A percentile compares a stretch with the other conserved stretches of the same genome.
Evolutionary conservation across 2,113 vertebrate genomes (phyloP).

Genomic region (Rhineura floridana): DNA sequence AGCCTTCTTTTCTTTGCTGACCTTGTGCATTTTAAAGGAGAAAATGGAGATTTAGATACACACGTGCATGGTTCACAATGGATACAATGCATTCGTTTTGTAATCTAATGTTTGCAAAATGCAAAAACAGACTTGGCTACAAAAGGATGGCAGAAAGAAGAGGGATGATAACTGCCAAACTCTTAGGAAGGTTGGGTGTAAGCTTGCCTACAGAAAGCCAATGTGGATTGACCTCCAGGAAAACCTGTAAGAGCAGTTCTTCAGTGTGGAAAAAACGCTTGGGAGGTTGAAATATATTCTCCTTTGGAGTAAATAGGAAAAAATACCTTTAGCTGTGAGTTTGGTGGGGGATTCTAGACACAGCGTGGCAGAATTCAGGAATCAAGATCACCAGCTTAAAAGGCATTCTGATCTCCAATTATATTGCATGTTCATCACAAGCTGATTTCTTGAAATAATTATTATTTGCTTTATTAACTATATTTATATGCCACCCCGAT

Average conservation of each 20-base stretch:
- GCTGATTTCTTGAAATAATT: background rate
- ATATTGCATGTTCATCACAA: background rate
- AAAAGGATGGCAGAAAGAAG: background rate
- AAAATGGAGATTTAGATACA: background rate
- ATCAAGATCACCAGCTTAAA: background rate
- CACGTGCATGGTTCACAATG: background rate
- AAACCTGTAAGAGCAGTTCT: background rate
- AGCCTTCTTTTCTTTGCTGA: background rate
- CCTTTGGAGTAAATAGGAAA: background rate
- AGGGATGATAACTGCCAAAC: background rate
- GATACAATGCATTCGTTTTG: background rate
- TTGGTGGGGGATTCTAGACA: background rate
- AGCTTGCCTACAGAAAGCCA: background rate
- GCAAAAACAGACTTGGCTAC: background rate
- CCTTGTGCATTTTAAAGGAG: background rate
- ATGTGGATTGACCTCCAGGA: background rate
- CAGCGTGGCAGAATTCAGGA: background rate
- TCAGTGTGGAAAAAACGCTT: background rate
- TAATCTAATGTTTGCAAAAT: background rate
- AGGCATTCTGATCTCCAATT: background rate
- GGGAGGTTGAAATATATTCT: background rate
- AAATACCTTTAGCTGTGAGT: background rate
- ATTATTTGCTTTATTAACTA: too few relatives aligned
- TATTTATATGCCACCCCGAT: too few relatives aligned
- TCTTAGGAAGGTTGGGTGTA: background rate